Evolutionary conservation across 2,113 vertebrate species (phyloP), one percentile per base, ranked within the genome.

Genomic region (Cololabis saira): DNA sequence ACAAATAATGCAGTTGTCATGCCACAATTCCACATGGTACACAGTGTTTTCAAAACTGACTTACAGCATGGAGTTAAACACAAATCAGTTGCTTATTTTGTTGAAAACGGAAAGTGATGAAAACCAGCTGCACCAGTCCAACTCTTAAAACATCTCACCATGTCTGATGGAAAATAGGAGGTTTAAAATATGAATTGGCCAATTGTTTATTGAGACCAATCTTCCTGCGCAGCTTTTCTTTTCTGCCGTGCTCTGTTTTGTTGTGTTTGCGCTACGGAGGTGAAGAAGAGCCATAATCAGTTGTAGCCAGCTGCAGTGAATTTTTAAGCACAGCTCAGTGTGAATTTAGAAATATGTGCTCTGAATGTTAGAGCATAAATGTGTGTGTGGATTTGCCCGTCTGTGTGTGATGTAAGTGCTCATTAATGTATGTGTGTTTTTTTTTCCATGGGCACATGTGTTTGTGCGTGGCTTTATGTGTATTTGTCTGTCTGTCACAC

Each of bases 401-500:
- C 22, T 65, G 44, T 65, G 67, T 57, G 49, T 21, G 55, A 63
- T 60, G 47, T 54, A 42, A 61, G 18, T 33, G 18, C 45, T 48
- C 45, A 47, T 17, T 30, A 48, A 48, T 9, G 44, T 76, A 54
- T 50, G 55, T 49, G 61, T 54, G 71, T 78, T 40, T 37, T 62
- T 53, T 68, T 58, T 44, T 47, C 65, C 51, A 5, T 66, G 58
- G 60, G 51, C 50, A 11, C 71, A 56, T 69, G 53, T 50, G n/a
- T 68, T 27, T 49, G 53, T 55, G 5, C 71, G 51, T 63, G 37
- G 58, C 24, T 71, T 47, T 70, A 54, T 67, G 75, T 76, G 60
- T 81, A 33, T 85, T 30, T 83, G 72, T 80, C 84, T 88, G 80
- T 88, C 84, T 88, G 80, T 88, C 85, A 90, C 78, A 83, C 76